Evolutionary conservation across 2,888 invertebrate genomes (phyloP).

Genomic region (Eretmocerus hayati): DNA sequence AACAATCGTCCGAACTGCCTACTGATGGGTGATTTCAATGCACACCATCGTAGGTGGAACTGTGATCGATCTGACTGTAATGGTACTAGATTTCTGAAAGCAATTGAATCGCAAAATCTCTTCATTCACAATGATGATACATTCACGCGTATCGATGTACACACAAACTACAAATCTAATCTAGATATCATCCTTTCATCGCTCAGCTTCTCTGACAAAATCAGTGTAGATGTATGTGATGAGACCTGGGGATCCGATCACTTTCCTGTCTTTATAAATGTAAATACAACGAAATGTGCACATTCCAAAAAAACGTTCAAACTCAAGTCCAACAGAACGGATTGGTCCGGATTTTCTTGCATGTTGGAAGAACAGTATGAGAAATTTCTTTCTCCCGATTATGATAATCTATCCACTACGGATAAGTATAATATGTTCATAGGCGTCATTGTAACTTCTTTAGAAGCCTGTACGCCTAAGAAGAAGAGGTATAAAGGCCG

Average conservation of each 20-base stretch:
- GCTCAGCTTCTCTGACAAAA: neutral
- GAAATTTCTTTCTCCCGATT: neutral
- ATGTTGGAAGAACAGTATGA: neutral
- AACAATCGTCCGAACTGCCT: neutral
- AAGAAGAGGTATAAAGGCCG: neutral
- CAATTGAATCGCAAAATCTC: neutral
- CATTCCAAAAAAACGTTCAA: neutral
- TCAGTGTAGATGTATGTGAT: neutral
- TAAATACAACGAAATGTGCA: neutral
- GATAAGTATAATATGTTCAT: no score
- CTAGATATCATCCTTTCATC: neutral
- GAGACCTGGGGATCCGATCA: neutral
- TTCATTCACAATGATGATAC: neutral
- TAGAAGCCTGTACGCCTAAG: no score
- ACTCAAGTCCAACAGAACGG: neutral
- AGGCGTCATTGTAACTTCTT: no score
- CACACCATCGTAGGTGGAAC: neutral
- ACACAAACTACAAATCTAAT: neutral
- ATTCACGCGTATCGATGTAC: neutral
- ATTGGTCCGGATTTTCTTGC: neutral
- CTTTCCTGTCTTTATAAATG: neutral
- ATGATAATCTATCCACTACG: neutral
- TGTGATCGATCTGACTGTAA: neutral
- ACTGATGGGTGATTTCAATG: neutral
- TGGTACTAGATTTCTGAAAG: neutral